phyloP scores from a whole-genome alignment of 2,797 vertebrate genomes.

The Phyllotis vaccarum region DNA sequence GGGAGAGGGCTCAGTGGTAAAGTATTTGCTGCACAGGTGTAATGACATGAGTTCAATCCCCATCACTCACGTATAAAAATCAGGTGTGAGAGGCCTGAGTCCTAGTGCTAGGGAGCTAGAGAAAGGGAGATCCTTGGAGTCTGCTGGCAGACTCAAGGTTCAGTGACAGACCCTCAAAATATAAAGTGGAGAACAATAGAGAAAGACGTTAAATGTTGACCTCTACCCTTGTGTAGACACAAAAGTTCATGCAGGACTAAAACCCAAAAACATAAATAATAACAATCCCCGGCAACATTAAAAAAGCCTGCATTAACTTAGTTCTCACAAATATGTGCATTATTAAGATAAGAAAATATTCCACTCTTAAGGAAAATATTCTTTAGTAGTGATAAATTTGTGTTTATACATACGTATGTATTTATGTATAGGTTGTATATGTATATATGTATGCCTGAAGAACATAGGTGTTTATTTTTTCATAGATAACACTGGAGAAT shows the following conservation, averaged over 20 bases:
- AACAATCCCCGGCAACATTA: not conserved
- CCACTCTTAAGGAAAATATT: constrained; percentile 15
- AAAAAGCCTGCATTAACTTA: not conserved
- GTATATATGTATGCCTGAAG: not conserved
- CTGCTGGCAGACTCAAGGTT: not conserved
- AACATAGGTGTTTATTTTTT: not conserved
- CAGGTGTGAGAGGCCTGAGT: too few relatives aligned
- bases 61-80: not conserved
- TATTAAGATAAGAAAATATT: constrained; percentile 9
- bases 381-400: constrained; percentile 13
- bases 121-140: not conserved
- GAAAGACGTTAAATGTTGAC: not conserved
- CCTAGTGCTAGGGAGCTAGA: not conserved
- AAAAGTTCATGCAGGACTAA: not conserved
- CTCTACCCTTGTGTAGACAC: not conserved
- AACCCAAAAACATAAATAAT: not conserved
- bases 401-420: not conserved
- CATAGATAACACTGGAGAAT: not conserved
- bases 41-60: not conserved
- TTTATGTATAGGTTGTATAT: not conserved
- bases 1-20: not conserved
- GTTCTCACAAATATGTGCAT: constrained; percentile 10
- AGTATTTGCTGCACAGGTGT: not conserved
- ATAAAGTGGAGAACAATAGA: not conserved
- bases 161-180: not conserved